Conservation (phyloP, 2,888 invertebrate species). For the Lithophane leautieri region DNA sequence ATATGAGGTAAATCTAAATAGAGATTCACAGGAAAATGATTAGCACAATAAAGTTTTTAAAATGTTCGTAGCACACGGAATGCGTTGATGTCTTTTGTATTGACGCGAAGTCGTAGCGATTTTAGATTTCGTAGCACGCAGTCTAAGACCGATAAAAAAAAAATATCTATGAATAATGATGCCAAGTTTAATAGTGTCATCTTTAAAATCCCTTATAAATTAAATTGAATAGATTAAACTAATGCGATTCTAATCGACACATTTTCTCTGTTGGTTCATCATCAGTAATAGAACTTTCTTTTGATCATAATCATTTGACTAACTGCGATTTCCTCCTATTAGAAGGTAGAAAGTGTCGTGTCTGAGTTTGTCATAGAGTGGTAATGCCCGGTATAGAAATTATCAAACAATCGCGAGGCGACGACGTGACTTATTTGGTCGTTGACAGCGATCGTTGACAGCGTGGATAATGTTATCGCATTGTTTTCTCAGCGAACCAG, state of each 20-base stretch:
- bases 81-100: slow-evolving; percentile 85
- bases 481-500: slow-evolving; percentile 75
- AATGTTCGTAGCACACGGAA: slow-evolving; percentile 16
- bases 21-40: slow-evolving; percentile 9
- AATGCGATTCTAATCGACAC: slow-evolving; percentile 59
- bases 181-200: slow-evolving; percentile 31
- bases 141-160: slow-evolving; percentile 18
- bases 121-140: slow-evolving; percentile 60
- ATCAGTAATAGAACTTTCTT: slow-evolving; percentile 66
- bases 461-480: slow-evolving; percentile 80
- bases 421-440: slow-evolving; percentile 79
- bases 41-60: neutral
- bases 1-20: slow-evolving; percentile 25
- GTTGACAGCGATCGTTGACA: slow-evolving; percentile 81
- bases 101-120: slow-evolving; percentile 36
- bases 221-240: slow-evolving; percentile 51
- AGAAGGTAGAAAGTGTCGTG: slow-evolving; percentile 67
- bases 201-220: slow-evolving; percentile 45
- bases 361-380: slow-evolving; percentile 67
- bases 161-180: slow-evolving; percentile 22
- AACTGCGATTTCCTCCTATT: slow-evolving; percentile 57
- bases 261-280: slow-evolving; percentile 58
- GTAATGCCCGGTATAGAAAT: slow-evolving; percentile 74
- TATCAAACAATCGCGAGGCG: slow-evolving; percentile 69
- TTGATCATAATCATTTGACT: slow-evolving; percentile 65